phyloP scores from a whole-genome alignment of 1,140 invertebrate species.

The Ceratina japonica region DNA sequence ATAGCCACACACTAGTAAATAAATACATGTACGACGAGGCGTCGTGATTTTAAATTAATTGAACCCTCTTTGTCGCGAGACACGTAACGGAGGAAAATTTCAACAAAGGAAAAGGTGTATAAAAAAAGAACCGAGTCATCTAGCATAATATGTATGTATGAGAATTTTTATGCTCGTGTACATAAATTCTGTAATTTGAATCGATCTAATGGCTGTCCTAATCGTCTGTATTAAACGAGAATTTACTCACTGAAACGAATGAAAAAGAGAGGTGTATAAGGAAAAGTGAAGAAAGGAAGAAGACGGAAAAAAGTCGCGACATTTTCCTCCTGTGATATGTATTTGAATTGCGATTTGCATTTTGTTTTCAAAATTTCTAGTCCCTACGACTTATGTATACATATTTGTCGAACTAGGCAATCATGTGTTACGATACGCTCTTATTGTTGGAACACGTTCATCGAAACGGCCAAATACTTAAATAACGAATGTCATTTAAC shows the following conservation, averaged over 20 bases:
- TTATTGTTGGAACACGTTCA: conserved; percentile 58
- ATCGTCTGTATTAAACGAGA: conserved; percentile 18
- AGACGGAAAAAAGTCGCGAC: conserved; percentile 28
- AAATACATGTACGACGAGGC: no score
- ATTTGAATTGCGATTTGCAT: conserved; percentile 33
- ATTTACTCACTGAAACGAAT: no score
- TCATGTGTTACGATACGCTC: conserved; percentile 43
- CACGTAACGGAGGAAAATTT: conserved; percentile 47
- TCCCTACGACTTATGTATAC: conserved; percentile 56
- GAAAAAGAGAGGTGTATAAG: background rate
- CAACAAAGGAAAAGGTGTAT: conserved; percentile 13
- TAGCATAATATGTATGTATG: conserved; percentile 27
- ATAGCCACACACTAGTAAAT: no score
- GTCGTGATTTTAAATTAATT: conserved; percentile 39
- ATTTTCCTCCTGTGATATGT: conserved; percentile 53
- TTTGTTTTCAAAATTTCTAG: conserved; percentile 71
- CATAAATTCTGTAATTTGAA: conserved; percentile 40
- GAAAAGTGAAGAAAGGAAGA: background rate
- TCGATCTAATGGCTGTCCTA: conserved; percentile 38
- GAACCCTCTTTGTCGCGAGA: conserved; percentile 40
- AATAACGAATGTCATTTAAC: conserved; percentile 59
- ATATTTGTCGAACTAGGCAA: conserved; percentile 51
- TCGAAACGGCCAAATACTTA: conserved; percentile 77
- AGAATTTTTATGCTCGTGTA: conserved; percentile 38
- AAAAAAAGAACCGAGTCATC: conserved; percentile 15